Evolutionary conservation across 2,113 vertebrate species (phyloP), one percentile per base, ranked within the genome.

Genomic region (Bubo scandiacus): DNA sequence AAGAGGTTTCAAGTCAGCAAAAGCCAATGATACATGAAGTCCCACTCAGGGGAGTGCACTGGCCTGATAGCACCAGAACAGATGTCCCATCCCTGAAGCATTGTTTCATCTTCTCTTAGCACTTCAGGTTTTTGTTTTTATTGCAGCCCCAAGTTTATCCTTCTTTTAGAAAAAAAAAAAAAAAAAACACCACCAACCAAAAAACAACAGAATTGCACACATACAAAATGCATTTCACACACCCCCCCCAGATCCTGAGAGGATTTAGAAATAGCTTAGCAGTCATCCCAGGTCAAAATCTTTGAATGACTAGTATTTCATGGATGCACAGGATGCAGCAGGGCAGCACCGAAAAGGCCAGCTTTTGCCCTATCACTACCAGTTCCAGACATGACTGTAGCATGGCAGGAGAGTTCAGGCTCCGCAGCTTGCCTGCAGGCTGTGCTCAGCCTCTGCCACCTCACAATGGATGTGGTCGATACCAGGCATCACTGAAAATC

Each of bases 91-190:
- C 83, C 82, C 93, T 62, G 75, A 88, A 87, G 86, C 36, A 36
- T n/a, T 84, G 73, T 89, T 97, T 94, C 95, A 96, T 92, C 71
- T 95, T 96, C 78, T 93, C 61, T 68, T 92, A 5, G 55, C 59
- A 94, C 40, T 92, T 96, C n/a, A 77, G 65, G 59, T 94, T 97
- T 97, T 97, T 90, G 66, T 91, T 97, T 94, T 81, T 77, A 96
- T 63, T 94, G 63, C 81, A 96, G 81, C 27, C 51, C 38, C 65
- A 92, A 52, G 80, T 94, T 95, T 93, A 92, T 91, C 94, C 80
- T 66, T 59, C 11, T 63, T 63, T 70, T 90, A 92, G 86, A 66
- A 82, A 71, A 79, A 40, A 40, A 40, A 40, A 40, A 40, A 40
- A 40, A 40, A 11, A 63, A 23, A 86, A 70, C 9, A 81, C 10